Evolutionary conservation across 2,113 vertebrate genomes (phyloP), one percentile per base, ranked within the genome.

Genomic region (Bungarus multicinctus): DNA sequence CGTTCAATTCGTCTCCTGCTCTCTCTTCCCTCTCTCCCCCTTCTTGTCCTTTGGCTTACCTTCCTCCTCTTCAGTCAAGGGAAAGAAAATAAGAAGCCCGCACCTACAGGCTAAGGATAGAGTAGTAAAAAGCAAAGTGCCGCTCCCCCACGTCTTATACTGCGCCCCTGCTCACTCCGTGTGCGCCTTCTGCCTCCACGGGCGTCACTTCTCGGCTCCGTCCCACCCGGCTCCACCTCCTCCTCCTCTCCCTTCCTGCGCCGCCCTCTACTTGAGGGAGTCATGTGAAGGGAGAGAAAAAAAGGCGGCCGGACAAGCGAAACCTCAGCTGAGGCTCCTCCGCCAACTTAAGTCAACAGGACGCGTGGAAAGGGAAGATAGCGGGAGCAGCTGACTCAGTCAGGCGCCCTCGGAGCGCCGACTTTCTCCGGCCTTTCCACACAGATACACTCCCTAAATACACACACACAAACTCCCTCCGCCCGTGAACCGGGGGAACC

Each of bases 261-360:
- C 20, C 39, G 7, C 60, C 30, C 2, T n/a, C 10, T 2, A 3
- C 9, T 8, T 9, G 54, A n/a, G 6, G 0, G 34, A 10, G 6
- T 89, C 91, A 57, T 89, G 91, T 89, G 91, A 92, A 23, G 60
- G 27, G n/a, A 39, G 5, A 11, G 3, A 45, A 85, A 22, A 45
- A 25, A 18, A 12, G 9, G 58, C 12, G 27, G 25, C 7, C 3
- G 2, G 53, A 22, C 53, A 22, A 6, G 87, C 3, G 23, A 27
- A 45, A 27, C 23, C 23, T 27, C 45, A 23, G 12, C 9, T 6
- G 14, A 50, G 11, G 85, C 85, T 87, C 18, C 50, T 87, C 74
- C 74, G 74, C 74, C 74, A 81, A 3, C 74, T 50, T 81, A 43
- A 81, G 20, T 81, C 74, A 81, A 81, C 74, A 81, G 74, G 74